A percentile compares a stretch with the other conserved stretches of the same genome.
phyloP scores from a whole-genome alignment of 2,113 vertebrate species.

The Tyrannus savana region DNA sequence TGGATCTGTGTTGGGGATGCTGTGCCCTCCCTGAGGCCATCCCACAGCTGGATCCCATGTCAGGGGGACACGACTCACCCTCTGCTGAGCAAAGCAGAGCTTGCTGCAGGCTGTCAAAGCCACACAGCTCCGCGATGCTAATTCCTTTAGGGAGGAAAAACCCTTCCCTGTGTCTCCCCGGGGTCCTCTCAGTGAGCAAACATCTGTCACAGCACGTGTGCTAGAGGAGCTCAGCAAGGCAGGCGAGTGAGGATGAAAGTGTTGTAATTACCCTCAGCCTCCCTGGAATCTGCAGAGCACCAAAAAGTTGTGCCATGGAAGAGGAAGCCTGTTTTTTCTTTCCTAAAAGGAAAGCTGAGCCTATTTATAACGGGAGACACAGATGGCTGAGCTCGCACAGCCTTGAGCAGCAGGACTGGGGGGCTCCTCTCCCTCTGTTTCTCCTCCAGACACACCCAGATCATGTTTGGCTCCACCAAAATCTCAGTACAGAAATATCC shows the following conservation, averaged over 20 bases:
- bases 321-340: neutral
- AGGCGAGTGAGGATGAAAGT: neutral
- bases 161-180: neutral
- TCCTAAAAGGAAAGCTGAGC: neutral
- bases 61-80: accelerated
- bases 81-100: neutral
- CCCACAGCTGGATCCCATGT: accelerated
- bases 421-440: neutral
- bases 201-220: neutral
- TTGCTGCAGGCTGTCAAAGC: neutral
- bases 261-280: neutral
- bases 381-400: neutral
- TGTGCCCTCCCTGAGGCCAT: neutral
- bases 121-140: accelerated
- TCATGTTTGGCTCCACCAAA: neutral
- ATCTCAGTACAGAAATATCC: accelerated
- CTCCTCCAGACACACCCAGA: accelerated
- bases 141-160: neutral
- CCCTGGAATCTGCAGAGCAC: neutral
- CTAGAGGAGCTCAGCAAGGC: neutral
- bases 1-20: accelerated
- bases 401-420: accelerated
- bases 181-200: neutral
- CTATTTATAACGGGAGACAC: neutral
- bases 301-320: accelerated